Evolutionary conservation across 2,113 vertebrate species (phyloP), one percentile per base, ranked within the genome.

Genomic region (Pundamilia nyererei): DNA sequence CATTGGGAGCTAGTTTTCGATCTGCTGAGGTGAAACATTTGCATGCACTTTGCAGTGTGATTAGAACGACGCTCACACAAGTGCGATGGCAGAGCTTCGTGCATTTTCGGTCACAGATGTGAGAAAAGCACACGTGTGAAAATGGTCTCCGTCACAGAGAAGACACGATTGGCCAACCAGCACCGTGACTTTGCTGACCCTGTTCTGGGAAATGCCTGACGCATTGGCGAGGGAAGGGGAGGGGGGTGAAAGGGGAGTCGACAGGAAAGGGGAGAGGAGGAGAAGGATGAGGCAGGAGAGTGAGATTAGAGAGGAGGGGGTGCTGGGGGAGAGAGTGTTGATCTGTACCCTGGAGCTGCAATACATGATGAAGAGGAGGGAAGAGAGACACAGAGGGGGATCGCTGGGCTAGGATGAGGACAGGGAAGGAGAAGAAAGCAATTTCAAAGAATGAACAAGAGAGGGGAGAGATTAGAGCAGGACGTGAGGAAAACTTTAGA

Each of bases 11-110:
- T 90, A 21, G 89, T 89, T 86, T 89, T 93, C 72, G 8, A 89
- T 93, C 86, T 92, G 89, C 81, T 85, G 90, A 94, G 92, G 89
- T 93, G 85, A 95, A 93, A 86, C 87, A 91, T 95, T 91, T 82
- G 89, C 91, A 91, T 92, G 80, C 80, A 33, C 86, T 49, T 38
- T 10, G 11, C 81, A 60, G 79, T 79, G 56, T 92, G 89, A 88
- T 53, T 58, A 80, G 29, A 40, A 72, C 21, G 10, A 80, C 53
- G 38, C 9, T 15, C 60, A 55, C 21, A 55, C 6, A 1, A n/a
- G 75, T 35, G 75, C 31, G 26, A n/a, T 5, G 49, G 45, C 45
- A 75, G 11, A 47, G 26, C 65, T 65, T 19, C 17, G 14, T 58
- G 6, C 7, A 26, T 35, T 14, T 38, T 62, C 62, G 4, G 12